Conservation (phyloP, 2,113 vertebrate genomes). For the Cheirogaleus medius region DNA sequence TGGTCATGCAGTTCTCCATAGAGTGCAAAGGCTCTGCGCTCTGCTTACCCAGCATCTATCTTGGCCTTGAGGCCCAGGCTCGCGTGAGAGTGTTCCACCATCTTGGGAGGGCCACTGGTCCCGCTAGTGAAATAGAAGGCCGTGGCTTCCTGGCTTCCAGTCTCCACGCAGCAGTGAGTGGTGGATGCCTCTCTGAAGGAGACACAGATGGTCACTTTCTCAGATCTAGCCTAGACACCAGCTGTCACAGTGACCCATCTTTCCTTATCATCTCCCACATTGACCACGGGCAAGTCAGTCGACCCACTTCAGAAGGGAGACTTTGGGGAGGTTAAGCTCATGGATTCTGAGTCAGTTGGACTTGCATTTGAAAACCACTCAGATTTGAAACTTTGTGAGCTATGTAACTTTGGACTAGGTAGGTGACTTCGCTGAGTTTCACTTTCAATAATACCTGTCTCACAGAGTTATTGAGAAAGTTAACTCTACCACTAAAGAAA, state of each 20-base stretch:
- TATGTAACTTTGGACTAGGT: neutral
- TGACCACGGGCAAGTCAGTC: neutral
- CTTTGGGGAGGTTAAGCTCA: neutral
- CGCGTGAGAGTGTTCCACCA: constrained; percentile 84
- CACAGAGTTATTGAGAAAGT: neutral
- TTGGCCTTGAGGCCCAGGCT: constrained; percentile 79
- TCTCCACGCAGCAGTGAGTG: constrained; percentile 75
- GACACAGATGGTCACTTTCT: neutral
- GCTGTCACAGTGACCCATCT: neutral
- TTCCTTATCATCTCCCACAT: neutral
- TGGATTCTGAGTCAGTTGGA: neutral
- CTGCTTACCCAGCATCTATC: constrained; percentile 54
- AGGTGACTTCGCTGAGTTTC: neutral
- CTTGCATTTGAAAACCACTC: neutral
- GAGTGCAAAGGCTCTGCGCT: neutral
- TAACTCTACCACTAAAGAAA: neutral
- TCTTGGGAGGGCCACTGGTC: constrained; percentile 86
- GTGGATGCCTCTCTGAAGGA: constrained; percentile 32
- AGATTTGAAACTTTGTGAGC: neutral
- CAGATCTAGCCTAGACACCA: neutral
- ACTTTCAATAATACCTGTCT: neutral
- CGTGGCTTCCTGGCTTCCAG: constrained; percentile 81
- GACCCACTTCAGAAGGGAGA: neutral
- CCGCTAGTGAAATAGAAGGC: constrained; percentile 89
- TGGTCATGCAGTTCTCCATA: neutral